These are phyloP conservation scores for Phylloscopus collybita DNA, from an alignment of 2,797 vertebrate genomes.

Conservation along the genomic window DNA sequence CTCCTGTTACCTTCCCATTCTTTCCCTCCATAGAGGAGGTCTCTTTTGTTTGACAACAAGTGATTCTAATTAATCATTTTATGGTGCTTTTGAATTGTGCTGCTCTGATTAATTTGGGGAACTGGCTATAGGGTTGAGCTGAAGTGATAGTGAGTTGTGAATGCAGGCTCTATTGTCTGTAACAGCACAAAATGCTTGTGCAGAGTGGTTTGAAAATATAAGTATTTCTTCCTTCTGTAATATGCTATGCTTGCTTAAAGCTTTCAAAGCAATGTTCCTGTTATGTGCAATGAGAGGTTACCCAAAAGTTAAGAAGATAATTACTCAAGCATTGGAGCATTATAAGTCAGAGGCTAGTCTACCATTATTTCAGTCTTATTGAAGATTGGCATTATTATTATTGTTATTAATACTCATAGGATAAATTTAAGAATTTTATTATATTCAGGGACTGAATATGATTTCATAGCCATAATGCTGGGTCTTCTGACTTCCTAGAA, in stretches of 20 bases:
- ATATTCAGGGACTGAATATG: not conserved
- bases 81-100: conserved; percentile 33
- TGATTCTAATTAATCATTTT: conserved; percentile 73
- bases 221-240: conserved; percentile 22
- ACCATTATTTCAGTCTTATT: not conserved
- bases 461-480: not conserved
- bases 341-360: not conserved
- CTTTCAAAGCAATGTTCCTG: conserved; percentile 39
- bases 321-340: not conserved
- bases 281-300: not conserved
- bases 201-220: not conserved
- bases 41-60: conserved; percentile 45
- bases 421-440: not conserved
- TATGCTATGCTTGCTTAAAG: conserved; percentile 52
- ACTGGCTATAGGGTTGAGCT: not conserved
- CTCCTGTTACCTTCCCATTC: conserved; percentile 29
- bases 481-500: not conserved
- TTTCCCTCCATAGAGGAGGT: conserved; percentile 14
- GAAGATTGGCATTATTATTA: not conserved
- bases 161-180: conserved; percentile 1
- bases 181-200: conserved; percentile 4
- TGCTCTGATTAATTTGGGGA: conserved; percentile 40
- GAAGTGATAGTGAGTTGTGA: not conserved
- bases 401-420: not conserved
- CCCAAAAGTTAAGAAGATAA: not conserved